A percentile compares a stretch with the other conserved stretches of the same genome.
Conservation (phyloP, 2,888 invertebrate species). For the Leucoptera coffeella region DNA sequence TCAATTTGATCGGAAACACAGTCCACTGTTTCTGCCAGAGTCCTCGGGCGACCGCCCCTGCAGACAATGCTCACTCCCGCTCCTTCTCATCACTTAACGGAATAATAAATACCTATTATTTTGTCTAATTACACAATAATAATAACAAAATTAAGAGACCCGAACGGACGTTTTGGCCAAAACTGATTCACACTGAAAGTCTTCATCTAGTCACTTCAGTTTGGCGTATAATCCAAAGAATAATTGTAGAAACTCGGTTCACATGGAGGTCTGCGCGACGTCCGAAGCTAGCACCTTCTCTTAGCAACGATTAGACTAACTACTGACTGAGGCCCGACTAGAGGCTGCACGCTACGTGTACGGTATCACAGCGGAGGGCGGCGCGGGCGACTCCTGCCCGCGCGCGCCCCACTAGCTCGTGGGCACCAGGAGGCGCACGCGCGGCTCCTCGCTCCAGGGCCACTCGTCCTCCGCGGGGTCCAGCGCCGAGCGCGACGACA, state of each 20-base stretch:
- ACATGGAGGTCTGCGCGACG: slow-evolving; percentile 47
- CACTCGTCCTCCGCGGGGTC: slow-evolving; percentile 79
- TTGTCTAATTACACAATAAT: slow-evolving; percentile 49
- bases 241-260: slow-evolving; percentile 52
- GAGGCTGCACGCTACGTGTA: too few relatives aligned
- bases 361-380: slow-evolving; percentile 9
- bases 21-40: too few relatives aligned
- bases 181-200: slow-evolving; percentile 35
- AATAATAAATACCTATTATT: slow-evolving; percentile 49
- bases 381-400: slow-evolving; percentile 38
- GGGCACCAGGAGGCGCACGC: slow-evolving; percentile 66
- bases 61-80: too few relatives aligned
- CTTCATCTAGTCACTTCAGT: slow-evolving; percentile 45
- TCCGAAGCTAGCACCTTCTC: slow-evolving; percentile 54
- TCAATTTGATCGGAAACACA: too few relatives aligned
- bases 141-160: slow-evolving; percentile 51
- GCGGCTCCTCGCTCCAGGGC: slow-evolving; percentile 61
- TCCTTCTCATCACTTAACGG: too few relatives aligned
- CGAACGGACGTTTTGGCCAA: slow-evolving; percentile 21
- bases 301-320: slow-evolving; percentile 49
- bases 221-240: slow-evolving; percentile 45
- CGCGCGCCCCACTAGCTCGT: slow-evolving; percentile 57
- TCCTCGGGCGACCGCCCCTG: too few relatives aligned
- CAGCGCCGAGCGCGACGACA: slow-evolving; percentile 79
- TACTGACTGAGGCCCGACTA: slow-evolving; percentile 30